phyloP scores from a whole-genome alignment of 2,888 invertebrate species.

The Cepaea hortensis region DNA sequence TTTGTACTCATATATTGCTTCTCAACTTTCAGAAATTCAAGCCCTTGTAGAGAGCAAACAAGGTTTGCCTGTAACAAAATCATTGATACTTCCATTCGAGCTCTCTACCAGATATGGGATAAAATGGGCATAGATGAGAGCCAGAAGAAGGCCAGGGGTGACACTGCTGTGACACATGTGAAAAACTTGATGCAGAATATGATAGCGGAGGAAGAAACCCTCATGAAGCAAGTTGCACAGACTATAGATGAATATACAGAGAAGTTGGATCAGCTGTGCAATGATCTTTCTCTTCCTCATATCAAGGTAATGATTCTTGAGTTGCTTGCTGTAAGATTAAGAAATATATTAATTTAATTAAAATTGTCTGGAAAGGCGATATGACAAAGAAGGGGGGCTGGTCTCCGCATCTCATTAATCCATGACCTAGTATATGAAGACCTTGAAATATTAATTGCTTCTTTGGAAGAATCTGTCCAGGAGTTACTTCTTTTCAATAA shows the following conservation, averaged over 20 bases:
- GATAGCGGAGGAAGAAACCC: constrained; percentile 70
- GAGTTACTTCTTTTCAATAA: too few relatives aligned
- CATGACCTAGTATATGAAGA: too few relatives aligned
- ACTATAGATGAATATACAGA: constrained; percentile 66
- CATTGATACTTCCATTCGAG: constrained; percentile 58
- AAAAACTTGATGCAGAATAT: constrained; percentile 71
- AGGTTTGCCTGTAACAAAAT: constrained; percentile 40
- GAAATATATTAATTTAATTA: not conserved
- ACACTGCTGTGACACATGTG: constrained; percentile 67
- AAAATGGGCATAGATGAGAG: constrained; percentile 68
- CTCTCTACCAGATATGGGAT: constrained; percentile 66
- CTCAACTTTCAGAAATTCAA: constrained; percentile 21
- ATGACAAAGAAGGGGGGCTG: not conserved
- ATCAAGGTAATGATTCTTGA: constrained; percentile 60
- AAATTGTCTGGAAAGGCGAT: not conserved
- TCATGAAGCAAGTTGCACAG: constrained; percentile 64
- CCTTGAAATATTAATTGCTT: too few relatives aligned
- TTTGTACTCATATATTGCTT: not conserved
- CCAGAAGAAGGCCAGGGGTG: constrained; percentile 64
- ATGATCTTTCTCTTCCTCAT: constrained; percentile 65
- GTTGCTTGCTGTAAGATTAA: not conserved
- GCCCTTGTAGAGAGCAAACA: constrained; percentile 35
- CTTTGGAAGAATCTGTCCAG: too few relatives aligned
- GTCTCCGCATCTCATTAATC: too few relatives aligned
- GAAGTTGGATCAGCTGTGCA: constrained; percentile 61